Conservation (phyloP, 2,113 vertebrate genomes). For the Atherinomorus stipes region DNA sequence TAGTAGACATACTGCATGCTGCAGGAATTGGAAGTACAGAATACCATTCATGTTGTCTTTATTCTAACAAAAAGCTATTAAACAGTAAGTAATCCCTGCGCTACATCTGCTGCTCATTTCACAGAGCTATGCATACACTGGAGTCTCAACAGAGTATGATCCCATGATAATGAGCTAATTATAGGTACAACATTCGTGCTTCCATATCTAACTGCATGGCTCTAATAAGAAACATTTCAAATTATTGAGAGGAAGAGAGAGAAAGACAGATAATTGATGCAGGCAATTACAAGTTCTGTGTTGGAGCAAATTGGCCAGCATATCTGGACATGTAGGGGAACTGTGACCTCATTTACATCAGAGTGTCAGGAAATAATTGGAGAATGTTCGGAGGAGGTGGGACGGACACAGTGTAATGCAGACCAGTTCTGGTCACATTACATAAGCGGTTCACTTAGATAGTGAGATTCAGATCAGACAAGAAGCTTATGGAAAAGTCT, state of each 20-base stretch:
- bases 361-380: slow-evolving; percentile 80
- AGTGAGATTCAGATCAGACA: slow-evolving; percentile 28
- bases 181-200: slow-evolving; percentile 77
- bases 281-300: slow-evolving; percentile 83
- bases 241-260: slow-evolving; percentile 74
- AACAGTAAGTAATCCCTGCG: slow-evolving; percentile 21
- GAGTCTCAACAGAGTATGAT: slow-evolving; percentile 50
- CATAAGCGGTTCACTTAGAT: slow-evolving; percentile 58
- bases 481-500: slow-evolving; percentile 34
- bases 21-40: no score
- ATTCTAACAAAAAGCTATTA: slow-evolving; percentile 39
- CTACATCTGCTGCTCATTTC: slow-evolving; percentile 60
- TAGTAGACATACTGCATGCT: no score
- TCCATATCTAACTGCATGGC: slow-evolving; percentile 79
- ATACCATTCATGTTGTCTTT: neutral
- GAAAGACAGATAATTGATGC: slow-evolving; percentile 83
- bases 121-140: slow-evolving; percentile 27
- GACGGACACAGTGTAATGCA: slow-evolving; percentile 53
- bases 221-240: slow-evolving; percentile 83
- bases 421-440: slow-evolving; percentile 44
- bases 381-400: slow-evolving; percentile 77
- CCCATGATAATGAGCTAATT: slow-evolving; percentile 82
- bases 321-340: slow-evolving; percentile 81
- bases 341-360: slow-evolving; percentile 81
- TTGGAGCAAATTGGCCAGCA: slow-evolving; percentile 82